Evolutionary conservation across 1,140 invertebrate species (phyloP), one percentile per base, ranked within the genome.

Genomic region (Ridgeia piscesae): DNA sequence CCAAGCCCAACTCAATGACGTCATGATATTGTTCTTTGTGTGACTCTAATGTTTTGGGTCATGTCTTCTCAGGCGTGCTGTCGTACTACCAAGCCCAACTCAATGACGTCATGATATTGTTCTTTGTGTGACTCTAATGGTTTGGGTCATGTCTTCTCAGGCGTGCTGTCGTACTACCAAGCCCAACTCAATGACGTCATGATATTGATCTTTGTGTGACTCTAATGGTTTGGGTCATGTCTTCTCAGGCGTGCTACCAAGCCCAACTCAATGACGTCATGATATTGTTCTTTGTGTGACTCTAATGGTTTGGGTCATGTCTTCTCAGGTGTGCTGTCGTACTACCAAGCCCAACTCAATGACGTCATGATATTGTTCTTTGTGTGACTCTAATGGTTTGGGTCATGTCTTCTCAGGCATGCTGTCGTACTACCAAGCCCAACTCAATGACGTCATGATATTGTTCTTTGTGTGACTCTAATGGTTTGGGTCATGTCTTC

Each of bases 41-140:
- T 99, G 95, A 98, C 14, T 77, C 8, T 77, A 21, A 98, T 17
- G 98, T 99, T 95, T 96, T 99, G 33, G 98, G 98, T 91, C 98
- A 99, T 95, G 98, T 99, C 94, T 98, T 99, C 33, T 33, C 91
- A 35, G 93, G 93, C 1, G 91, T 93, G 31, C 58, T 93, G 2
- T 89, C 35, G 17, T 93, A 93, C 58, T 93, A 58, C 42, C 42
- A 92, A 42, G 34, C 42, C 27, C 34, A 93, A 42, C 77, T 93
- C 92, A 89, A 33, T 50, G 92, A 93, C 33, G 92, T 93, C 17
- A 50, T 93, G 35, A 91, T 33, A 98, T 98, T n/a, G n/a, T n/a
- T n/a, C n/a, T 96, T 99, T 99, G 96, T 98, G 98, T 0, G n/a
- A n/a, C n/a, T 91, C 17, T 91, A 1, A 48, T 58, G 58, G 91